Conservation (phyloP, 2,888 invertebrate genomes). For the Drosophila neutralis region DNA sequence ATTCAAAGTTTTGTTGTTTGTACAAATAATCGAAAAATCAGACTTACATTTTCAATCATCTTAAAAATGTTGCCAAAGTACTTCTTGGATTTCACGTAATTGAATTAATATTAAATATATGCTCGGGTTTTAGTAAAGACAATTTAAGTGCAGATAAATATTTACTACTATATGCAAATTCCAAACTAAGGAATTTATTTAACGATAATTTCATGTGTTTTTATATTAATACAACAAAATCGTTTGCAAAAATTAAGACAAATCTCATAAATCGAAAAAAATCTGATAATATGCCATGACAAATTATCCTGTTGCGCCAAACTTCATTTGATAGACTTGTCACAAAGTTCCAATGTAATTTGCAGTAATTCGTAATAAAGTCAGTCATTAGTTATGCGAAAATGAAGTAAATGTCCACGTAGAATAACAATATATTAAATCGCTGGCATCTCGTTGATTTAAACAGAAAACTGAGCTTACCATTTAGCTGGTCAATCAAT, state of each 20-base stretch:
- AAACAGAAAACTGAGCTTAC: conserved; percentile 21
- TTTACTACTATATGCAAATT: too few relatives aligned
- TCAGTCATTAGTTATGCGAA: conserved; percentile 20
- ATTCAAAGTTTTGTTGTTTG: too few relatives aligned
- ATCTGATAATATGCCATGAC: fast-evolving
- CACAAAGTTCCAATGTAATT: not conserved
- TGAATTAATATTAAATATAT: too few relatives aligned
- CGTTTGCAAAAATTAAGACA: not conserved
- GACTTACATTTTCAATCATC: too few relatives aligned
- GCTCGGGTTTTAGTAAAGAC: too few relatives aligned
- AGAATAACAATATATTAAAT: conserved; percentile 45
- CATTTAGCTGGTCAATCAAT: conserved; percentile 43
- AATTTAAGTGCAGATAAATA: too few relatives aligned
- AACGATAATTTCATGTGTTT: too few relatives aligned
- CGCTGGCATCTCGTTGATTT: conserved; percentile 20
- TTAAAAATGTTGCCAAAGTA: fast-evolving
- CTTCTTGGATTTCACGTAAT: too few relatives aligned
- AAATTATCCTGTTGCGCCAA: not conserved
- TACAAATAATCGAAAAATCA: too few relatives aligned
- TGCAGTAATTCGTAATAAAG: conserved; percentile 2
- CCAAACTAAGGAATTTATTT: too few relatives aligned
- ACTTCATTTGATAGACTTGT: not conserved
- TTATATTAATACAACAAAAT: not conserved
- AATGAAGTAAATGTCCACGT: conserved; percentile 42
- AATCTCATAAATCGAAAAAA: not conserved